Conservation (phyloP, 2,888 invertebrate genomes). For the Chrysotoxum bicinctum region DNA sequence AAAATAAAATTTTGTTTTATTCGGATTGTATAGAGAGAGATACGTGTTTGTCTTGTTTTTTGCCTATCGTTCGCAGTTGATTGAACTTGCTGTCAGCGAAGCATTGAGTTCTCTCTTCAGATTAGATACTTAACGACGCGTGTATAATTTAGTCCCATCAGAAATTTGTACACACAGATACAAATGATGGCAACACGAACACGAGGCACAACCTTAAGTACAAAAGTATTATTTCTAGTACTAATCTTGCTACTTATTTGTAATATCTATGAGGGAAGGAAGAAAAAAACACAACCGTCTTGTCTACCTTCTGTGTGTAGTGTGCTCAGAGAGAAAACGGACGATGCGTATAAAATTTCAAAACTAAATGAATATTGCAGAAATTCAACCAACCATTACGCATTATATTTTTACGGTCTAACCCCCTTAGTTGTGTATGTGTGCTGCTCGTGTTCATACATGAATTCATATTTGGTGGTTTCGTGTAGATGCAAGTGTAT, state of each 20-base stretch:
- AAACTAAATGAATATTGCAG: slow-evolving; percentile 67
- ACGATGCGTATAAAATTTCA: slow-evolving; percentile 69
- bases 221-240: slow-evolving; percentile 41
- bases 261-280: slow-evolving; percentile 5
- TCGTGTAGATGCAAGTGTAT: neutral
- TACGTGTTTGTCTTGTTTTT: slow-evolving; percentile 10
- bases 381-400: slow-evolving; percentile 74
- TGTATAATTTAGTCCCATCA: slow-evolving; percentile 53
- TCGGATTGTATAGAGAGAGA: neutral
- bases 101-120: slow-evolving; percentile 52
- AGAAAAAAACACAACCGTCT: slow-evolving; percentile 73
- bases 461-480: slow-evolving; percentile 2
- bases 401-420: slow-evolving; percentile 74
- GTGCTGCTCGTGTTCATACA: slow-evolving; percentile 11
- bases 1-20: slow-evolving; percentile 1
- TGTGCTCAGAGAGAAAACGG: slow-evolving; percentile 58
- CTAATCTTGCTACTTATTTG: slow-evolving; percentile 17
- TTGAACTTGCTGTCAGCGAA: slow-evolving; percentile 60
- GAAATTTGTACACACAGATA: slow-evolving; percentile 20
- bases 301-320: slow-evolving; percentile 19
- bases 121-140: slow-evolving; percentile 65
- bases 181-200: neutral
- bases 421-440: slow-evolving; percentile 62
- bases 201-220: neutral
- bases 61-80: slow-evolving; percentile 54